Conservation (phyloP, 2,797 vertebrate species). For the Natrix natrix region DNA sequence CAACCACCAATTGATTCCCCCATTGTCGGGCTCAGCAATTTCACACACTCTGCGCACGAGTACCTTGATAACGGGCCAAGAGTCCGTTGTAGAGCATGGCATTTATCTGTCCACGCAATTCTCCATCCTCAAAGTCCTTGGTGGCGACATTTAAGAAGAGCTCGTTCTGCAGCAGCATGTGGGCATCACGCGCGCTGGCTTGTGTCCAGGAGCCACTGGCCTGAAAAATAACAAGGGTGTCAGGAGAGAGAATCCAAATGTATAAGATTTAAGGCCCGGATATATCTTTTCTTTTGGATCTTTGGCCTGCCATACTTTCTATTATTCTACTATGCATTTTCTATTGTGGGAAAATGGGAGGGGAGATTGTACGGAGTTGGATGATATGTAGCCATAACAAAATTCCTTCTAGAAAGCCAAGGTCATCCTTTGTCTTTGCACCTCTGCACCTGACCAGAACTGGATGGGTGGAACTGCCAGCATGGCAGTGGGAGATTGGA, state of each 20-base stretch:
- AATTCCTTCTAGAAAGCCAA: too few relatives aligned
- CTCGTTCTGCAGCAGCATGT: conserved; percentile 96
- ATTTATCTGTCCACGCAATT: conserved; percentile 87
- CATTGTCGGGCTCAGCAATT: neutral
- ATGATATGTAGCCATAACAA: too few relatives aligned
- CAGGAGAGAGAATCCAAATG: rapidly evolving
- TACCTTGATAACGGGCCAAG: conserved; percentile 81
- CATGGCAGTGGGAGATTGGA: too few relatives aligned
- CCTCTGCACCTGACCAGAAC: too few relatives aligned
- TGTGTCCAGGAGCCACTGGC: conserved; percentile 77
- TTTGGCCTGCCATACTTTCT: too few relatives aligned
- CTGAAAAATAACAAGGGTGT: conserved; percentile 24
- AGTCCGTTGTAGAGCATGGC: conserved; percentile 85
- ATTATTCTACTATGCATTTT: too few relatives aligned
- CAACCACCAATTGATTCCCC: neutral
- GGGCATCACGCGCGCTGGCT: conserved; percentile 85
- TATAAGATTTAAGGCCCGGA: too few relatives aligned
- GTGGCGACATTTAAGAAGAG: conserved; percentile 95
- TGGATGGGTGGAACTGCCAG: too few relatives aligned
- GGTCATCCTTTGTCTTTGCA: too few relatives aligned
- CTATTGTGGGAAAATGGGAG: too few relatives aligned
- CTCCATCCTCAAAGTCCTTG: conserved; percentile 83
- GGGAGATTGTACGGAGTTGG: too few relatives aligned
- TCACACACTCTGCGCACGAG: rapidly evolving
- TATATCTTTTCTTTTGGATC: too few relatives aligned